Base-by-base conservation (phyloP, 92 coral and sea anemone species). In the Isaurus tuberculatus region DNA sequence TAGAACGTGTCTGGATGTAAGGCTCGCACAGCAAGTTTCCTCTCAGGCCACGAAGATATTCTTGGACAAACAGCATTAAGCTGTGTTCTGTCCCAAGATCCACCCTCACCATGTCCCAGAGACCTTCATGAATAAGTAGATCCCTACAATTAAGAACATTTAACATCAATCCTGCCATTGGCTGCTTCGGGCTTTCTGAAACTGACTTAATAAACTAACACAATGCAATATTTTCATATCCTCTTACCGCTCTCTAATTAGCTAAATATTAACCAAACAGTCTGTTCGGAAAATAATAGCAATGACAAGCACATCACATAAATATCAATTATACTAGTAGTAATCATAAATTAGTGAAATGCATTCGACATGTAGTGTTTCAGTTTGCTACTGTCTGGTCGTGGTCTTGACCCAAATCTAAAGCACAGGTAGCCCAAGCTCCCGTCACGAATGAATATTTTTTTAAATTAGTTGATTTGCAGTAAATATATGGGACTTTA, bases 101-200 rank as follows among this genome's bases (percentile, higher is more conserved):
- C 69, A 75, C 67, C 70, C 82, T 51, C 26, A 75, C 69, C 82
- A 75, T 53, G 82, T 75, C 82, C 82, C 82, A 53, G 66, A 75
- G 27, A 20, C 82, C 82, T 75, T 75, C 82, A 55, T 29, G 82
- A 75, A 30, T 55, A 55, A 75, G 70, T 16, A 75, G 66, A 36
- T 75, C 82, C 69, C 82, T 75, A 51, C 32, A 75, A 25, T 43
- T 71, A 36, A 71, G 53, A 70, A 40, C 34, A 70, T n/a, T 11
- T 37, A 36, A 37, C 75, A 70, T 70, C 75, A 40, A 20, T 70
- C 27, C 7, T 37, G 49, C 28, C 15, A 32, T 68, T 30, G 20
- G 72, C 26, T 67, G 42, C 34, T 33, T 67, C 33, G 14, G 72
- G 26, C 30, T 67, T 67, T 67, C 72, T 32, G 72, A 22, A 14